Evolutionary conservation across 2,888 invertebrate species (phyloP).

Genomic region (Brachyptera putata): DNA sequence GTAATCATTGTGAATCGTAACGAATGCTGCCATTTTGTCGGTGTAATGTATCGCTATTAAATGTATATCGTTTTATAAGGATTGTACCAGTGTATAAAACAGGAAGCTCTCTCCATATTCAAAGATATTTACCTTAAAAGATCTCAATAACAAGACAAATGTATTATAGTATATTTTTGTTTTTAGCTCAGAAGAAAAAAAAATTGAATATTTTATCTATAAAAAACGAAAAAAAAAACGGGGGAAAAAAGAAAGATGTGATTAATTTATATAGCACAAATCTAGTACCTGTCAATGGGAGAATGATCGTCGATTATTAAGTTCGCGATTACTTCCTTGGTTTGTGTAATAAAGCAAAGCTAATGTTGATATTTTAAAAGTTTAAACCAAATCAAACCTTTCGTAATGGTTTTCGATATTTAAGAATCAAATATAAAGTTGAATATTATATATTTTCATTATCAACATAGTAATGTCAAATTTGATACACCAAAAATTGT

Average conservation of each 20-base stretch:
- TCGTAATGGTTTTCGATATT: neutral
- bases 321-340: neutral
- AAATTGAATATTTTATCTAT: neutral
- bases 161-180: slow-evolving; percentile 12
- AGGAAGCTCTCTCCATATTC: slow-evolving; percentile 12
- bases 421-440: neutral
- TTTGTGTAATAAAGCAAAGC: no score
- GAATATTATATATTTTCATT: slow-evolving; percentile 12
- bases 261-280: slow-evolving; percentile 1
- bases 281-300: neutral
- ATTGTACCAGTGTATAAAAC: no score
- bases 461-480: slow-evolving; percentile 4
- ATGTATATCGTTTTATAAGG: no score
- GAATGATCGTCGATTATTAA: neutral
- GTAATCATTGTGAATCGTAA: no score
- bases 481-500: neutral
- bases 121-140: slow-evolving; percentile 17
- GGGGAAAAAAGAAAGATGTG: neutral
- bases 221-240: neutral
- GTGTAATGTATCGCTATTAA: no score
- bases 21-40: no score
- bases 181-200: slow-evolving; percentile 1
- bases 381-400: no score
- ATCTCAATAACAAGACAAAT: slow-evolving; percentile 13
- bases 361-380: neutral